phyloP scores from a whole-genome alignment of 2,113 vertebrate genomes.

The Syngnathus typhle region DNA sequence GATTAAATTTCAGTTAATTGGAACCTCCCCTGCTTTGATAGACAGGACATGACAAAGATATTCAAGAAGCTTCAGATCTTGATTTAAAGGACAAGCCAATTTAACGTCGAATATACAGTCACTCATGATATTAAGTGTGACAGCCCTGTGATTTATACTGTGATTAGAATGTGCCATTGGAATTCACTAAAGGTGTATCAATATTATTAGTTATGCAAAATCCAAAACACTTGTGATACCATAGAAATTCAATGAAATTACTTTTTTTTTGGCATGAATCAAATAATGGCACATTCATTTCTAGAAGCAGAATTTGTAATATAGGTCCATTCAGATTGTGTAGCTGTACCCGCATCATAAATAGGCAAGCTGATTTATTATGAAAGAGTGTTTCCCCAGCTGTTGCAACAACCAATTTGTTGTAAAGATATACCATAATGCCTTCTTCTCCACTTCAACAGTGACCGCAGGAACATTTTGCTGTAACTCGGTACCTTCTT shows the following conservation, averaged over 20 bases:
- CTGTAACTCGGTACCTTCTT: not conserved
- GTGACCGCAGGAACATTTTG: not conserved
- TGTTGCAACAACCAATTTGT: not conserved
- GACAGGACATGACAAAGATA: conserved; percentile 51
- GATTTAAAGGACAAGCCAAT: conserved; percentile 2
- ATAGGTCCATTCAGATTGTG: not conserved
- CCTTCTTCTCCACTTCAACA: not conserved
- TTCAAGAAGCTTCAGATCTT: conserved; percentile 28
- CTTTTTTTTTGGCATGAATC: not conserved
- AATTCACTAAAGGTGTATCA: not conserved
- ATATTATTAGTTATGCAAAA: not conserved
- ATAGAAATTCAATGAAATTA: not conserved
- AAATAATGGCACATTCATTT: not conserved
- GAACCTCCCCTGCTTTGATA: conserved; percentile 42
- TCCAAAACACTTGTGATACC: not conserved
- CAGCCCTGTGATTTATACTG: not conserved
- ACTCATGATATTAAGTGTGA: not conserved
- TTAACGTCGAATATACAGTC: not conserved
- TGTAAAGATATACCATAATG: not conserved
- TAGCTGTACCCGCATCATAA: not conserved
- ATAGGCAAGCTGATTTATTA: not conserved
- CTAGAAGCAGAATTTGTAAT: not conserved
- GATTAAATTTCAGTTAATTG: conserved; percentile 54
- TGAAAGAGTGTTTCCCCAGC: not conserved
- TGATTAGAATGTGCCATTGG: not conserved